Conservation (phyloP, 2,113 vertebrate species). For the Callionymus lyra region DNA sequence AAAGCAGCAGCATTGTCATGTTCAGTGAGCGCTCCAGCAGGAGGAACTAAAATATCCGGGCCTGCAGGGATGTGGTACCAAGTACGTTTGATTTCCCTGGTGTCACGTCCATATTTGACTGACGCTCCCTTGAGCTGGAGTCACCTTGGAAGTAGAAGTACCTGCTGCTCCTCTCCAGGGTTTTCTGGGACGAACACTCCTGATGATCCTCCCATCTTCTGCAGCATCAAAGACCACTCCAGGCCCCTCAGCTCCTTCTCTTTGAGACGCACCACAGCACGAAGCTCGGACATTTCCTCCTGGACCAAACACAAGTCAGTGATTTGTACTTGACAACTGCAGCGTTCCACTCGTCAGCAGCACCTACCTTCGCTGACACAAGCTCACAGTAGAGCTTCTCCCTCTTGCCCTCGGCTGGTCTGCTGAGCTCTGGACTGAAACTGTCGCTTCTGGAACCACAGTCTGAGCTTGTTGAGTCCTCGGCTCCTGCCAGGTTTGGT, state of each 20-base stretch:
- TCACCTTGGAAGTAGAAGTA: slow-evolving; percentile 47
- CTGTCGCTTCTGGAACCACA: slow-evolving; percentile 36
- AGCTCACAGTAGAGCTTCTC: slow-evolving; percentile 76
- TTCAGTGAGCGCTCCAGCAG: slow-evolving; percentile 21
- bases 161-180: slow-evolving; percentile 56
- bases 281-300: slow-evolving; percentile 78
- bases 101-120: slow-evolving; percentile 53
- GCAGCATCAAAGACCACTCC: slow-evolving; percentile 66
- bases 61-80: slow-evolving; percentile 63
- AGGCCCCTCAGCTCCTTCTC: slow-evolving; percentile 72
- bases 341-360: background rate
- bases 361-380: slow-evolving; percentile 68
- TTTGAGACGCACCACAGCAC: slow-evolving; percentile 61
- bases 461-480: slow-evolving; percentile 41
- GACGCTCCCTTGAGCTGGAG: slow-evolving; percentile 41
- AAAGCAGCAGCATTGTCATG: too few relatives aligned
- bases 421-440: slow-evolving; percentile 17
- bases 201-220: slow-evolving; percentile 65
- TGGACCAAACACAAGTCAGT: slow-evolving; percentile 27
- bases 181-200: slow-evolving; percentile 65
- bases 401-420: slow-evolving; percentile 41
- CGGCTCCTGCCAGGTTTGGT: slow-evolving; percentile 9
- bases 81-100: slow-evolving; percentile 60
- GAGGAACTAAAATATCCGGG: slow-evolving; percentile 59
- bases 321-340: too few relatives aligned